Base-by-base conservation (phyloP, 2,113 vertebrate species). In the Puntigrus tetrazona region DNA sequence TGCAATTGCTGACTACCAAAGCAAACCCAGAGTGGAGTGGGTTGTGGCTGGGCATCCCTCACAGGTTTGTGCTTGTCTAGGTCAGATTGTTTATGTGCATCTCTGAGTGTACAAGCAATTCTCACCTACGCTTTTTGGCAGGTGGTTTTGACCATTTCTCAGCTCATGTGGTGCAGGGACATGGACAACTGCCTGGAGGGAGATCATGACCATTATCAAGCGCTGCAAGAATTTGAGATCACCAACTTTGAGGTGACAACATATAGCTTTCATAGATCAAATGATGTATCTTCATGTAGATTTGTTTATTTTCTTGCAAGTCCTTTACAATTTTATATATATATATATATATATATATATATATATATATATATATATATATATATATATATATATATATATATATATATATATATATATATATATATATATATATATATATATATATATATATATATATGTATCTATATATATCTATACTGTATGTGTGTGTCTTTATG, bases 141-240 rank as follows among this genome's bases (percentile, higher is more conserved):
- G 95, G 95, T 97, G 86, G 94, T 97, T 90, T 91, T 96, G 86
- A 97, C 95, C 3, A 87, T 96, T 88, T 96, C 96, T 45, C 95
- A 96, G 85, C 87, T 96, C 81, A 96, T 96, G 96, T 97, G 95
- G 95, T 96, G 95, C 87, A 93, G 90, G 10, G 95, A 96, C 83
- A 89, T 96, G 90, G 95, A 95, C 0, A 90, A 91, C 38, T 94
- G 95, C 83, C 90, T 96, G 57, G 94, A 95, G 83, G 89, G 89
- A 55, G 91, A 88, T 8, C 91, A 89, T 0, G 84, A 93, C 82
- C 92, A 87, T 63, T 74, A 94, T 82, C 87, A 93, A 81, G 93
- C 94, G 27, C 87, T 96, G 83, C 91, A 92, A 86, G 59, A 90
- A 63, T 97, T 97, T 93, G 94, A 97, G 92, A 88, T 81, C 76